A percentile compares a stretch with the other conserved stretches of the same genome.
These are phyloP conservation scores for Crenuchus spilurus DNA, from an alignment of 2,797 vertebrate species.

Conservation along the genomic window DNA sequence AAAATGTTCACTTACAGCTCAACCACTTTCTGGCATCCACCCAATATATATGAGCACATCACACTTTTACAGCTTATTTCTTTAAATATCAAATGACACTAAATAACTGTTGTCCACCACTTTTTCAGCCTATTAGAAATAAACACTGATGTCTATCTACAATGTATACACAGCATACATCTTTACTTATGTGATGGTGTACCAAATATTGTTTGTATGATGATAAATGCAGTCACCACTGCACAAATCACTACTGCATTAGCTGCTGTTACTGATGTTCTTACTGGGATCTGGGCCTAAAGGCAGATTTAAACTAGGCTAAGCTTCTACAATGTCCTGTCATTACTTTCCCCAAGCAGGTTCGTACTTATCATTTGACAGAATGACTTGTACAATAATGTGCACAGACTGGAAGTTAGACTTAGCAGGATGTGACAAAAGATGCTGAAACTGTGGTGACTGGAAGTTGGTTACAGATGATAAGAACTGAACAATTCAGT, in stretches of 20 bases:
- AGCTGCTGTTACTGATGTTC: neutral
- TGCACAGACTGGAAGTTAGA: slow-evolving; percentile 4
- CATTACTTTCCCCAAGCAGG: neutral
- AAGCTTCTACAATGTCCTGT: neutral
- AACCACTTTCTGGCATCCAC: no score
- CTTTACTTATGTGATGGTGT: no score
- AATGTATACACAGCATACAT: no score
- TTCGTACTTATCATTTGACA: neutral
- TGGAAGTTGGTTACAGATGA: slow-evolving; percentile 5
- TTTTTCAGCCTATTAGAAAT: no score
- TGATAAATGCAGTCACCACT: neutral
- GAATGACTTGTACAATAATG: neutral
- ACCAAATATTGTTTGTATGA: neutral
- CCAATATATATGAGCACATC: no score
- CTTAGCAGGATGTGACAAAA: neutral
- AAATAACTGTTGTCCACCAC: no score
- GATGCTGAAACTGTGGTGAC: neutral
- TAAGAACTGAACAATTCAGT: neutral
- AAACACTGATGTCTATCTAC: no score
- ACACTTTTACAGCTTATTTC: no score
- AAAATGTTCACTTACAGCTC: no score
- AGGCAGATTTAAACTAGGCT: neutral
- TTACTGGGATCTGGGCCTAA: neutral
- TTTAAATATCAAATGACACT: no score
- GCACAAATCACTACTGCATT: neutral